A percentile compares a stretch with the other conserved stretches of the same genome.
Conservation (phyloP, 2,113 vertebrate species). For the Clupea harengus region DNA sequence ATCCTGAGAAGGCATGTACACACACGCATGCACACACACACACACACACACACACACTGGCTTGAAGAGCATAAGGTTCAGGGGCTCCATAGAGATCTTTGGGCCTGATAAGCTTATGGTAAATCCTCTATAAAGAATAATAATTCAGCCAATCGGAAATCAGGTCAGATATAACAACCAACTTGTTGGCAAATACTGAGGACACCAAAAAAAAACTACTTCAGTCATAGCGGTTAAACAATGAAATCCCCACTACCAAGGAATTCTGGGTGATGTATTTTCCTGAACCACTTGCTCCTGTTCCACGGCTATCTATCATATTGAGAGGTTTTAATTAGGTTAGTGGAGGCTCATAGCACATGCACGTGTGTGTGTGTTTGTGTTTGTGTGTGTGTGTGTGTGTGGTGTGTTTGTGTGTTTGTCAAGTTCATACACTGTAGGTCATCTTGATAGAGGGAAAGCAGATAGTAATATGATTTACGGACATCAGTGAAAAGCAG, state of each 20-base stretch:
- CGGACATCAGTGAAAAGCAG: conserved; percentile 13
- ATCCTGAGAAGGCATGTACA: background rate
- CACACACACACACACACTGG: conserved; percentile 2
- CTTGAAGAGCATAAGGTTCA: conserved; percentile 7
- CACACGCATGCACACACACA: background rate
- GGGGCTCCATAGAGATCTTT: background rate
- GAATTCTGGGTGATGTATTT: conserved; percentile 23
- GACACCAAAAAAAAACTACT: background rate
- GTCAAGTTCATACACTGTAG: background rate
- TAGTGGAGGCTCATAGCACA: background rate
- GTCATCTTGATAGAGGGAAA: background rate
- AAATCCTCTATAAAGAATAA: background rate
- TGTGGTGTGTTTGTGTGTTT: background rate
- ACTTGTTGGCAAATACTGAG: background rate
- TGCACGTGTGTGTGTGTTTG: background rate
- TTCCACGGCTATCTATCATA: conserved; percentile 15
- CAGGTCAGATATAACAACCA: background rate
- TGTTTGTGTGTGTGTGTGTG: background rate
- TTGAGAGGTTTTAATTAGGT: background rate
- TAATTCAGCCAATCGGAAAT: background rate
- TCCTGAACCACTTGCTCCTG: background rate
- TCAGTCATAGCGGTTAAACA: background rate
- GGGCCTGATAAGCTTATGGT: background rate
- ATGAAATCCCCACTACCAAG: background rate
- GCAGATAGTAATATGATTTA: conserved; percentile 37